These are phyloP conservation scores for Pocillopora damicornis DNA, from an alignment of 64 coral and sea anemone species.

Conservation along the genomic window DNA sequence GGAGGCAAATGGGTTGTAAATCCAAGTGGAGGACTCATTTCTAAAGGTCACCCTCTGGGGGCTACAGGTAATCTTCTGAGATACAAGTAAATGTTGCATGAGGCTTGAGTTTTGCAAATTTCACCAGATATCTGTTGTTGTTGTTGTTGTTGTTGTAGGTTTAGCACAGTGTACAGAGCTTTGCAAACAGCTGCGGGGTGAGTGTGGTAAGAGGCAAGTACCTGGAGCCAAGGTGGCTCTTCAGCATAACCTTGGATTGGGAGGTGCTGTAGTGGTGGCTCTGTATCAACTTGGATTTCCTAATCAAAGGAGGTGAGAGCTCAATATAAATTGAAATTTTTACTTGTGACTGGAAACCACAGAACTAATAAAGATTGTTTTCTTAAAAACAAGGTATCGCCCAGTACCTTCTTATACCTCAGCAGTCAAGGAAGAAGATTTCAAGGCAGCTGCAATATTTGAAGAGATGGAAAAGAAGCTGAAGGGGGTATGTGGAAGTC, in stretches of 20 bases:
- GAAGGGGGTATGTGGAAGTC: constrained; percentile 42
- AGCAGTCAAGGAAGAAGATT: constrained; percentile 38
- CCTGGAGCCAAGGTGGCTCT: constrained; percentile 69
- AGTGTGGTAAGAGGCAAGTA: constrained; percentile 95
- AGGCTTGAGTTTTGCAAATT: no score
- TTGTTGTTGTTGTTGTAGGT: constrained; percentile 28
- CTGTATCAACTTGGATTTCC: constrained; percentile 90
- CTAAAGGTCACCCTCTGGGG: constrained; percentile 95
- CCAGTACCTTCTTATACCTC: constrained; percentile 61
- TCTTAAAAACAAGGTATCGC: constrained; percentile 32
- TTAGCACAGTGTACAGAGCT: constrained; percentile 93
- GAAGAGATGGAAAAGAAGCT: constrained; percentile 78
- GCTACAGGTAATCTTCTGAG: constrained; percentile 74
- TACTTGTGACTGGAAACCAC: no score
- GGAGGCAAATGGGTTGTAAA: constrained; percentile 94
- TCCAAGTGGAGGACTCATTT: constrained; percentile 95
- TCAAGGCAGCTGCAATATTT: constrained; percentile 83
- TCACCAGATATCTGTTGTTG: not conserved
- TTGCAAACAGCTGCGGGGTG: constrained; percentile 83
- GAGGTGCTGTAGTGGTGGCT: constrained; percentile 94
- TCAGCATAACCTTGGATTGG: constrained; percentile 93
- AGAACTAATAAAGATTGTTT: no score
- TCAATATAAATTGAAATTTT: no score
- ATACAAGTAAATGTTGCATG: no score
- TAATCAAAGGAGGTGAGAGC: constrained; percentile 55